These are phyloP conservation scores for Orbicella faveolata DNA, from an alignment of 64 coral and sea anemone genomes.

Conservation along the genomic window DNA sequence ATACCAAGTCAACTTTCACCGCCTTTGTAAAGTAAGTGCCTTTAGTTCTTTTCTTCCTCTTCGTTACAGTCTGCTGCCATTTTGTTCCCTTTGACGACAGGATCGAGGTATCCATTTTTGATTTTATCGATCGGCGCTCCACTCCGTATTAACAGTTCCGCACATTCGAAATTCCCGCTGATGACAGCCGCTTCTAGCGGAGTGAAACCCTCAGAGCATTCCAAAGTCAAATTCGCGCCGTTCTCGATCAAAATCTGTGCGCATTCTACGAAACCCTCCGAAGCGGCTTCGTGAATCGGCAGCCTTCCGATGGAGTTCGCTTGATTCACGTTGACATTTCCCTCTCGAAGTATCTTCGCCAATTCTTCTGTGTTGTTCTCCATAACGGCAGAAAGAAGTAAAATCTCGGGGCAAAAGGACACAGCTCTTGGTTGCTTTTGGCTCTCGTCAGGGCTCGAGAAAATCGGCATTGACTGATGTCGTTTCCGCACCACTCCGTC, in stretches of 20 bases:
- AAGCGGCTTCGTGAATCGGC: slow-evolving; percentile 47
- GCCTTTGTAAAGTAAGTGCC: background rate
- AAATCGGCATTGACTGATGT: slow-evolving; percentile 39
- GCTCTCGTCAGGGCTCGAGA: background rate
- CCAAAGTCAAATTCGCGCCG: slow-evolving; percentile 45
- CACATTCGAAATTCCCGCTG: slow-evolving; percentile 48
- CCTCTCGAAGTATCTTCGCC: slow-evolving; percentile 32
- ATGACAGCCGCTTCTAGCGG: slow-evolving; percentile 44
- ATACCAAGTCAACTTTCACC: background rate
- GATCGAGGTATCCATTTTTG: slow-evolving; percentile 54
- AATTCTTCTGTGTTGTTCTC: slow-evolving; percentile 56
- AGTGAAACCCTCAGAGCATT: slow-evolving; percentile 32
- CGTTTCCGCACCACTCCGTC: background rate
- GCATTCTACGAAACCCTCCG: slow-evolving; percentile 34
- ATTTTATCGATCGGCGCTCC: slow-evolving; percentile 59
- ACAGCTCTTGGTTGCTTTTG: slow-evolving; percentile 21
- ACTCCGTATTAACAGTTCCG: slow-evolving; percentile 55
- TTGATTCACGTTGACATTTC: slow-evolving; percentile 34
- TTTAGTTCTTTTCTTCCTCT: background rate
- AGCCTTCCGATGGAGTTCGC: slow-evolving; percentile 31
- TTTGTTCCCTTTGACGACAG: background rate
- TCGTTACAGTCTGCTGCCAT: background rate
- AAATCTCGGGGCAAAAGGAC: slow-evolving; percentile 44
- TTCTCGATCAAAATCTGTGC: slow-evolving; percentile 51
- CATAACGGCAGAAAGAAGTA: slow-evolving; percentile 50